Evolutionary conservation across 2,888 invertebrate genomes (phyloP).

Genomic region (Diarsia mendica): DNA sequence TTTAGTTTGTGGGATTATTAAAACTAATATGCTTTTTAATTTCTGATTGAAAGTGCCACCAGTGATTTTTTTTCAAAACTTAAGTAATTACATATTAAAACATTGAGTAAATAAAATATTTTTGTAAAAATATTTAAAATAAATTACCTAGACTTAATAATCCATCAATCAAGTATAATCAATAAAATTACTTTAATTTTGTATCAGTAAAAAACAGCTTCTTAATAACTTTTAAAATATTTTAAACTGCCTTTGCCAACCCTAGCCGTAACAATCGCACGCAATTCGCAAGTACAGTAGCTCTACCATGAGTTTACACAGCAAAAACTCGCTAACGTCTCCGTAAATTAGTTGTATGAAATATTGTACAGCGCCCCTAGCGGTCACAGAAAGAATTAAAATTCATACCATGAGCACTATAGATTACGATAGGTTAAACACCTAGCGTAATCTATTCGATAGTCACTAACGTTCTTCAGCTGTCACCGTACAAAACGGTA

Average conservation of each 20-base stretch:
- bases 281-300: constrained; percentile 65
- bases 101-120: background rate
- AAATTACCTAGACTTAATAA: no score
- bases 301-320: no score
- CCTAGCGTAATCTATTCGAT: no score
- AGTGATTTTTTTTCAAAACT: background rate
- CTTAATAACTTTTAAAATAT: background rate
- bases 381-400: no score
- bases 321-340: no score
- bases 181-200: background rate
- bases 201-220: background rate
- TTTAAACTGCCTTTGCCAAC: constrained; percentile 37
- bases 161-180: background rate
- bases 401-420: no score
- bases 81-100: no score
- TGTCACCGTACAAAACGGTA: no score
- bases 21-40: background rate
- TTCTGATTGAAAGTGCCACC: background rate
- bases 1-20: background rate
- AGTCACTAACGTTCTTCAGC: no score
- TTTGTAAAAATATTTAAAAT: background rate
- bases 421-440: no score
- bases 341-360: no score
- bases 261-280: constrained; percentile 47
- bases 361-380: no score